Conservation (phyloP, 2,797 vertebrate species). For the Sibirionetta formosa region DNA sequence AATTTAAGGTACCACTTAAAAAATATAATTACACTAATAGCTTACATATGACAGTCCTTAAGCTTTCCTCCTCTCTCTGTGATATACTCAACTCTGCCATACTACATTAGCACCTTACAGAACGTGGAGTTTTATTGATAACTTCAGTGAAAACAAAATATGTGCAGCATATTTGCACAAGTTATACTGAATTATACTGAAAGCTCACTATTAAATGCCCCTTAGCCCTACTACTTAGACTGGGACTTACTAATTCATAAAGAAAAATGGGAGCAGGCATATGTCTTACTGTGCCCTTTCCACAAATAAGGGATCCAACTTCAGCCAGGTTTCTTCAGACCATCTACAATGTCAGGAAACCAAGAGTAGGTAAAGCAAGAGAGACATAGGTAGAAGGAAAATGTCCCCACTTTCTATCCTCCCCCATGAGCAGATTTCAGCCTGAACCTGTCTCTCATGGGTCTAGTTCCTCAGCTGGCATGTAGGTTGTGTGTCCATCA, state of each 20-base stretch:
- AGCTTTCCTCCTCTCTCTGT: slow-evolving; percentile 40
- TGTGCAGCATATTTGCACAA: background rate
- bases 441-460: background rate
- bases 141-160: background rate
- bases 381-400: background rate
- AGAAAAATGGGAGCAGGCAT: background rate
- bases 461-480: background rate
- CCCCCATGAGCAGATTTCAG: background rate
- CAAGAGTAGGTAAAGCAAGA: background rate
- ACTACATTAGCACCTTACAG: background rate
- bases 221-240: background rate
- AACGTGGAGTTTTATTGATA: slow-evolving; percentile 1
- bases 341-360: background rate
- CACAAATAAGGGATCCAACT: background rate
- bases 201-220: background rate
- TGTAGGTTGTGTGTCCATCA: background rate
- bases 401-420: background rate
- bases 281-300: background rate
- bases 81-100: slow-evolving; percentile 42
- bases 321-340: background rate
- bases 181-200: background rate
- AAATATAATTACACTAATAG: slow-evolving; percentile 72
- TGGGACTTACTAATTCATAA: background rate
- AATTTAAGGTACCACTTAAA: slow-evolving; percentile 65
- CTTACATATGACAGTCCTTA: slow-evolving; percentile 56